These are phyloP conservation scores for Drosophila ezoana DNA, from an alignment of 2,888 invertebrate genomes.

Conservation along the genomic window DNA sequence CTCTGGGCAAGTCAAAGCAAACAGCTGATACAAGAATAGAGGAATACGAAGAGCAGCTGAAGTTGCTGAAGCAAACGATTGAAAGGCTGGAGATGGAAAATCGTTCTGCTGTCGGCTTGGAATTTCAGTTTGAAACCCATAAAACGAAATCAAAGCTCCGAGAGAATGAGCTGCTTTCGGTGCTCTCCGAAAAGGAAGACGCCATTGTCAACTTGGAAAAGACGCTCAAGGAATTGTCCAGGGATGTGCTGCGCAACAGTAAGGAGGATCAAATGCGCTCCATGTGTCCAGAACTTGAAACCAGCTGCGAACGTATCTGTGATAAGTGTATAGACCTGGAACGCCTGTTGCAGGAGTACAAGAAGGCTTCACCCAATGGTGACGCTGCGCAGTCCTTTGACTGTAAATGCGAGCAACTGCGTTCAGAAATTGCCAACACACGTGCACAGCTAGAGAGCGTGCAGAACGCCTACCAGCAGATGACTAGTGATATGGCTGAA, in stretches of 20 bases:
- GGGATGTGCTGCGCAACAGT: conserved; percentile 67
- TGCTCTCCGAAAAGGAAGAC: conserved; percentile 84
- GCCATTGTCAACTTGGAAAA: conserved; percentile 66
- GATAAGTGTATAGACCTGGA: conserved; percentile 73
- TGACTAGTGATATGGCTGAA: conserved; percentile 53
- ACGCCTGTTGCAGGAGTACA: conserved; percentile 61
- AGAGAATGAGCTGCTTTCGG: conserved; percentile 86
- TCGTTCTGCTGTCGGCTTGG: conserved; percentile 80
- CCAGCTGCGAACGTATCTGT: conserved; percentile 62
- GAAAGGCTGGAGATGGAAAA: conserved; percentile 76
- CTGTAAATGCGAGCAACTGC: conserved; percentile 68
- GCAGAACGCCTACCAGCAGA: conserved; percentile 56
- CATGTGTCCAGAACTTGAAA: conserved; percentile 54
- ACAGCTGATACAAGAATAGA: conserved; percentile 84
- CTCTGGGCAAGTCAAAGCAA: conserved; percentile 65
- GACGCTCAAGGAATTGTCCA: conserved; percentile 56
- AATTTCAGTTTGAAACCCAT: conserved; percentile 86
- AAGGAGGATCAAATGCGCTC: conserved; percentile 73
- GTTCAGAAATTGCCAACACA: conserved; percentile 58
- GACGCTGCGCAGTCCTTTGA: conserved; percentile 17
- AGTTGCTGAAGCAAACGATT: conserved; percentile 61
- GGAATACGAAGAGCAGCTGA: conserved; percentile 85
- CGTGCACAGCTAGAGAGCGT: conserved; percentile 61
- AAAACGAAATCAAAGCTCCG: conserved; percentile 86
- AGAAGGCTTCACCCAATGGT: conserved; percentile 18